Base-by-base conservation (phyloP, 2,888 invertebrate species). In the Bombylius discolor region DNA sequence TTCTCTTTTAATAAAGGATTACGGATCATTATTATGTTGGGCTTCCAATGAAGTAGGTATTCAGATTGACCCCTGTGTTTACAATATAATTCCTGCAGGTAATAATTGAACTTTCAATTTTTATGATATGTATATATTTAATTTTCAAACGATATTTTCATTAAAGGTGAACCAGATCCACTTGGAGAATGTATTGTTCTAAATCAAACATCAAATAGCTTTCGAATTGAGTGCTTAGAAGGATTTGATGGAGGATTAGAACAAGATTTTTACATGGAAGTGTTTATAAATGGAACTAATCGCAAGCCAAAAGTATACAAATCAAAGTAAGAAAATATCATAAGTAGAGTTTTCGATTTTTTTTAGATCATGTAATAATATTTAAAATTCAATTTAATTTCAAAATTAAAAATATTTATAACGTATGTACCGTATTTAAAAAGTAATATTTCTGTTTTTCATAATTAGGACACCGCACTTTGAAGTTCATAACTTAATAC, bases 171-270 rank as follows among this genome's bases (percentile, higher is more conserved):
- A 67, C 87, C 87, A 54, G 86, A 87, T 70, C 75, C 82, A 9
- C 77, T 85, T 59, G 77, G 81, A 60, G 87, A 87, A 72, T 88
- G 87, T 72, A 81, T 83, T 55, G 79, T 86, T 62, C 76, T 81
- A 60, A 88, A 87, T 74, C 84, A 84, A 70, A 87, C 87, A 39
- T 80, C 82, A 56, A 83, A 83, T 62, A 81, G 85, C 39, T 73
- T 88, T 63, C 80, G 81, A 71, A 81, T 86, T 61, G 84, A 85
- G 70, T 88, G 87, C 71, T 72, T 79, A 33, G 84, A 85, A 67
- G 87, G 87, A 57, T 87, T 86, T 72, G 84, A 87, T 70, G 87
- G 87, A 14, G 87, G 87, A 48, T 75, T 87, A 58, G 79, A 80
- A 59, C 87, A 87, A 71, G 80, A 80, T 69, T 87, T 86, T 72